These are phyloP conservation scores for Drosophila peninsularis DNA, from an alignment of 2,888 invertebrate genomes.

Conservation along the genomic window DNA sequence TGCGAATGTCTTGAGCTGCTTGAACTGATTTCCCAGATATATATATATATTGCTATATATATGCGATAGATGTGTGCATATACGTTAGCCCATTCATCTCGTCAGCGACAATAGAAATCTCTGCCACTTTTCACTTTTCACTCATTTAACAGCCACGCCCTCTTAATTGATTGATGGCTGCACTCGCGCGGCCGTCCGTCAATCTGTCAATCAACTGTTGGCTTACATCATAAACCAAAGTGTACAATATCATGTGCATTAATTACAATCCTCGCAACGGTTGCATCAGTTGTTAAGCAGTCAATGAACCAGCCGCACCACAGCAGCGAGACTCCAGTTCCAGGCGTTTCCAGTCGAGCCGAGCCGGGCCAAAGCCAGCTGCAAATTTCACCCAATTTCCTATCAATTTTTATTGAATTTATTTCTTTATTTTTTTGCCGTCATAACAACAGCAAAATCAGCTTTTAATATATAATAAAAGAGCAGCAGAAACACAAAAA, in stretches of 20 bases:
- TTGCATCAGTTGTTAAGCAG: constrained; percentile 71
- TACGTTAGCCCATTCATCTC: constrained; percentile 19
- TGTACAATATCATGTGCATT: constrained; percentile 67
- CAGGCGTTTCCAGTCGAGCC: constrained; percentile 18
- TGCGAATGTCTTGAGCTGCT: constrained; percentile 18
- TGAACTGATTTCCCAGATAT: constrained; percentile 28
- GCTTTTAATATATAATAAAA: constrained; percentile 59
- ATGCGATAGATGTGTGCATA: not conserved
- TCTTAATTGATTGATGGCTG: constrained; percentile 55
- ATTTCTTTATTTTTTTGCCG: constrained; percentile 8
- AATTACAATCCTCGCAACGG: constrained; percentile 55
- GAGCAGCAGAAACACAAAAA: constrained; percentile 25
- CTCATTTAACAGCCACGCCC: constrained; percentile 64
- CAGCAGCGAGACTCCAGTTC: constrained; percentile 2
- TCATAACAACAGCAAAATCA: constrained; percentile 62
- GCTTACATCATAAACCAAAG: constrained; percentile 62
- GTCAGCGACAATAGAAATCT: constrained; percentile 47
- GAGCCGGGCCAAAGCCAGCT: constrained; percentile 10
- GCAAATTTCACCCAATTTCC: constrained; percentile 73
- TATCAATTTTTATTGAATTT: constrained; percentile 51
- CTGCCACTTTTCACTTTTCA: constrained; percentile 64
- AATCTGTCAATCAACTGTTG: constrained; percentile 47
- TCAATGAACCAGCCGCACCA: constrained; percentile 58
- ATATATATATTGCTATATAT: not conserved
- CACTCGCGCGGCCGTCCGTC: constrained; percentile 41